Evolutionary conservation across 2,888 invertebrate species (phyloP), one percentile per base, ranked within the genome.

Genomic region (Ctena decussata): DNA sequence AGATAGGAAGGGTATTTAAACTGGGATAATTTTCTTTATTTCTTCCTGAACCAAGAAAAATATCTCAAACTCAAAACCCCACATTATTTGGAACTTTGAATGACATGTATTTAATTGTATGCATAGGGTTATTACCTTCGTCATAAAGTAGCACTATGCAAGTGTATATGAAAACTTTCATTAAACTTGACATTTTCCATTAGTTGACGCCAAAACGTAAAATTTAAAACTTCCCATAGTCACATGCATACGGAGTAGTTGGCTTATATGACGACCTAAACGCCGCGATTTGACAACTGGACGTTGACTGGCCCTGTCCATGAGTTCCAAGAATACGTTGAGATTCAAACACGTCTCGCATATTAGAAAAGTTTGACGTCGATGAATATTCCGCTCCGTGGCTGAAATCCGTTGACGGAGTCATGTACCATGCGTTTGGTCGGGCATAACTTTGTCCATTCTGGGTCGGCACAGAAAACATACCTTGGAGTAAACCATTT

Each of bases 251-350:
- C 15, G 93, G 89, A 2, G 83, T 69, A 6, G 92, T 75, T n/a
- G 93, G 85, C 80, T 94, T 94, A 83, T 94, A 94, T 0, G 93
- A 92, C 0, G 93, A 92, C 65, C 94, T 83, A 86, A 94, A 94
- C n/a, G 94, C 93, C 0, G 94, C 93, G 21, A 94, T 90, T 77
- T 94, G 94, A 79, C 94, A 94, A 81, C 94, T 94, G 11, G 93
- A 88, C 18, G 93, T 89, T 11, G 86, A 71, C 71, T 91, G 91
- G 30, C 78, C 79, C 53, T 89, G 90, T 11, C 88, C 82, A 73
- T 89, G 89, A 49, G 87, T 86, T 8, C 90, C 87, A 0, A 93
- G 79, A 53, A 93, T 89, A 73, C 93, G 87, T 84, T 93, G 93
- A 49, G 92, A 93, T 46, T 94, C 93, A 82, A 93, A 93, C 88